phyloP scores from a whole-genome alignment of 2,113 vertebrate genomes.

The Leucosticte australis region DNA sequence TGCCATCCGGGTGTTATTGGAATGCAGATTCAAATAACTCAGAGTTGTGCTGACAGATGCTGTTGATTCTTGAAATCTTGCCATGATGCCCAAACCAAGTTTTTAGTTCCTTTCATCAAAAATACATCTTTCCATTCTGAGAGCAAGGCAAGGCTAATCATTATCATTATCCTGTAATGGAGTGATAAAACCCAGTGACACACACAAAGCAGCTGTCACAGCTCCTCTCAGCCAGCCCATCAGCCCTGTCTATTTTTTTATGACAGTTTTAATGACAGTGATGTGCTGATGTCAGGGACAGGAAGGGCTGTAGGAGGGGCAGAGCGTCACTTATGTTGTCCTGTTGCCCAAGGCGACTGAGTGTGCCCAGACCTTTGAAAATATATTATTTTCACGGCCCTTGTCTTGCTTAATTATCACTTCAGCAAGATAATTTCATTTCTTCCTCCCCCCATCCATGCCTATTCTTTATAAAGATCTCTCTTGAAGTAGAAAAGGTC shows the following conservation, averaged over 20 bases:
- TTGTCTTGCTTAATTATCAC: constrained; percentile 51
- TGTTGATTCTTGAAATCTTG: constrained; percentile 17
- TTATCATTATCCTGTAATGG: constrained; percentile 39
- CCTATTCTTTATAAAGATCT: background rate
- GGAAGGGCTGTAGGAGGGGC: background rate
- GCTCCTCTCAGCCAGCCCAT: background rate
- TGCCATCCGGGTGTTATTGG: background rate
- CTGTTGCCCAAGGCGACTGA: background rate
- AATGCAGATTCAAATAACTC: background rate
- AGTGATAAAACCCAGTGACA: constrained; percentile 55
- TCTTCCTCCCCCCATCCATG: background rate
- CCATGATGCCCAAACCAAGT: background rate
- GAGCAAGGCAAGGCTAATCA: constrained; percentile 41
- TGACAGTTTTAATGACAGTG: background rate
- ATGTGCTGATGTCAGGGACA: background rate
- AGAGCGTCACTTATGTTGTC: background rate
- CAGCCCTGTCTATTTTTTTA: background rate
- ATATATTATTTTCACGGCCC: background rate
- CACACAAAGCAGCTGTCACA: constrained; percentile 40
- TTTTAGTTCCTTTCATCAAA: constrained; percentile 32
- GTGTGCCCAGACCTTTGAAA: constrained; percentile 12
- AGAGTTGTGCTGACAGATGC: background rate
- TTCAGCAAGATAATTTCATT: constrained; percentile 24
- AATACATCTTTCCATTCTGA: constrained; percentile 27
- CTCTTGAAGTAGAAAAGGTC: constrained; percentile 38